Evolutionary conservation across 1,140 invertebrate genomes (phyloP), one percentile per base, ranked within the genome.

Genomic region (Pogonognathellus flavescens): DNA sequence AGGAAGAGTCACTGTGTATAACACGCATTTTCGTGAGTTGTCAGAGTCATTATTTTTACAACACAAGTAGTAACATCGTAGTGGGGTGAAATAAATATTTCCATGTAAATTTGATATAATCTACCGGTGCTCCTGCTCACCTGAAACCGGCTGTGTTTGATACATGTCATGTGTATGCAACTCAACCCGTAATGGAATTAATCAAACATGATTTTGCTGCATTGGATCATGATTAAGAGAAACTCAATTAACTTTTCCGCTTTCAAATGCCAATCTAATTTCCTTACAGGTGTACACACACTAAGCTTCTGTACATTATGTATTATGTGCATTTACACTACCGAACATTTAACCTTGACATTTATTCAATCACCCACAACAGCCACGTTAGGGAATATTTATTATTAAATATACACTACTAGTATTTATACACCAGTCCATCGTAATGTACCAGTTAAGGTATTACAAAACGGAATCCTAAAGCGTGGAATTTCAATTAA

Each of bases 401-500:
- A 41, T 41, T 41, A 41, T 41, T n/a, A n/a, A n/a, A 41, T 41
- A 41, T 41, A 41, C n/a, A n/a, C n/a, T n/a, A n/a, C n/a, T n/a
- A n/a, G n/a, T n/a, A n/a, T n/a, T n/a, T n/a, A n/a, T n/a, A n/a
- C n/a, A n/a, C n/a, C n/a, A n/a, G n/a, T n/a, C n/a, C 13, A 8
- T 76, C 25, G 25, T 70, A 14, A 76, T 16, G 16, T 49, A 49
- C 11, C 16, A 49, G 5, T 1, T 0, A 49, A 72, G 22, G 16
- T 50, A 76, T 76, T 76, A 49, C 41, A 9, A 76, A 76, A 76
- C 31, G 22, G 9, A 49, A 49, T 76, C n/a, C n/a, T 16, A 18
- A n/a, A 76, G 70, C 70, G 70, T 76, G 18, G 25, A 76, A 76
- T 76, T 76, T 49, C 8, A 76, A 76, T 76, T 76, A 76, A n/a